Conservation (phyloP, 1,140 invertebrate genomes). For the Cataglyphis hispanica region DNA sequence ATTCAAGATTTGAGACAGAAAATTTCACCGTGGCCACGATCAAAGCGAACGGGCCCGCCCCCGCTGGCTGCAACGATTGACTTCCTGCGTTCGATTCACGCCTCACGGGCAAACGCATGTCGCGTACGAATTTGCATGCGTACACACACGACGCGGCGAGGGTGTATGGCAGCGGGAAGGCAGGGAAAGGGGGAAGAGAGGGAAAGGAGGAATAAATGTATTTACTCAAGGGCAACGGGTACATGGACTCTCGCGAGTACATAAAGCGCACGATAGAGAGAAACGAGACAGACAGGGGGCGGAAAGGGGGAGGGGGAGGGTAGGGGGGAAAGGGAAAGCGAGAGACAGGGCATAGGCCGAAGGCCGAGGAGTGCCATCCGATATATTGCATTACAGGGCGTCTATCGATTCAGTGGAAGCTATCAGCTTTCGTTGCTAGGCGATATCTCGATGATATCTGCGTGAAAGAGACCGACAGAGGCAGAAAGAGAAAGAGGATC, state of each 20-base stretch:
- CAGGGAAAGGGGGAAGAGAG: background rate
- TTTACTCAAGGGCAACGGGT: conserved; percentile 70
- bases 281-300: conserved; percentile 30
- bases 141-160: conserved; percentile 23
- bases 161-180: background rate
- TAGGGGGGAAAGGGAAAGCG: conserved; percentile 10
- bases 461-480: conserved; percentile 37
- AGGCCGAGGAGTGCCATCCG: conserved; percentile 73
- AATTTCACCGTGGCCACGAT: conserved; percentile 18
- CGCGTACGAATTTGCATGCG: conserved; percentile 70
- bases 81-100: conserved; percentile 63
- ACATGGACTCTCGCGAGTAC: conserved; percentile 50
- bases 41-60: conserved; percentile 12
- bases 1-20: conserved; percentile 3
- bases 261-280: conserved; percentile 45
- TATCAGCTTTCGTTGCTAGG: conserved; percentile 84
- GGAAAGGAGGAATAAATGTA: conserved; percentile 67
- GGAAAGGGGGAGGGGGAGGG: background rate
- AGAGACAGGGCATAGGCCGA: conserved; percentile 66
- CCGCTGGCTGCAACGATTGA: conserved; percentile 47
- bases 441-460: conserved; percentile 81
- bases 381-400: conserved; percentile 79
- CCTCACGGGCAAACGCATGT: conserved; percentile 67
- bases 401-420: conserved; percentile 80
- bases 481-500: background rate